These are phyloP conservation scores for Thalpophila matura DNA, from an alignment of 2,888 invertebrate genomes.

Conservation along the genomic window DNA sequence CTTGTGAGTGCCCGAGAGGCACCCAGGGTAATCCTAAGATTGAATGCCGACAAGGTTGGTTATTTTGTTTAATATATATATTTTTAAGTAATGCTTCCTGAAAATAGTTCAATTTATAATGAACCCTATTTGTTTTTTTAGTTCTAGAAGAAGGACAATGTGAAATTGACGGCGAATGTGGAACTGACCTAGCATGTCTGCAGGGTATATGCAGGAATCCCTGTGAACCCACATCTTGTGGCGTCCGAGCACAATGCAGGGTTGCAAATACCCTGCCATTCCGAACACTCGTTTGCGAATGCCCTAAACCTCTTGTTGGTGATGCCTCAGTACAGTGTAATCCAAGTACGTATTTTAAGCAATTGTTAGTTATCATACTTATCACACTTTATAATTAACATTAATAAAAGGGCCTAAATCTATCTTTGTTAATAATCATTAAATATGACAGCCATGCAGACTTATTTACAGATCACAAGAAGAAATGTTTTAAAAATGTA, in stretches of 20 bases:
- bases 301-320: slow-evolving; percentile 95
- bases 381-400: background rate
- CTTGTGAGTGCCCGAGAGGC: slow-evolving; percentile 96
- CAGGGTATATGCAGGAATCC: slow-evolving; percentile 95
- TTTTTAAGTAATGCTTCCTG: background rate
- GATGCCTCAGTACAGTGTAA: slow-evolving; percentile 96
- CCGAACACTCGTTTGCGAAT: slow-evolving; percentile 97
- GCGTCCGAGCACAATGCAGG: slow-evolving; percentile 94
- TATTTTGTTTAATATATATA: background rate
- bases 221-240: slow-evolving; percentile 95
- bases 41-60: slow-evolving; percentile 91
- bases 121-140: slow-evolving; percentile 58
- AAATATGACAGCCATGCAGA: slow-evolving; percentile 20
- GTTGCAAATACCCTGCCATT: slow-evolving; percentile 96
- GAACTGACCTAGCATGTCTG: slow-evolving; percentile 96
- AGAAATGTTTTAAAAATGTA: background rate
- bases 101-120: background rate
- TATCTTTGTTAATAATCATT: slow-evolving; percentile 3
- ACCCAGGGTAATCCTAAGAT: slow-evolving; percentile 94
- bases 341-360: slow-evolving; percentile 91
- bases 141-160: slow-evolving; percentile 92
- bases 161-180: slow-evolving; percentile 95
- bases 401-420: background rate
- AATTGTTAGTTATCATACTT: background rate
- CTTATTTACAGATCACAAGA: slow-evolving; percentile 47